These are phyloP conservation scores for Torymus auratus DNA, from an alignment of 2,888 invertebrate genomes.

Conservation along the genomic window DNA sequence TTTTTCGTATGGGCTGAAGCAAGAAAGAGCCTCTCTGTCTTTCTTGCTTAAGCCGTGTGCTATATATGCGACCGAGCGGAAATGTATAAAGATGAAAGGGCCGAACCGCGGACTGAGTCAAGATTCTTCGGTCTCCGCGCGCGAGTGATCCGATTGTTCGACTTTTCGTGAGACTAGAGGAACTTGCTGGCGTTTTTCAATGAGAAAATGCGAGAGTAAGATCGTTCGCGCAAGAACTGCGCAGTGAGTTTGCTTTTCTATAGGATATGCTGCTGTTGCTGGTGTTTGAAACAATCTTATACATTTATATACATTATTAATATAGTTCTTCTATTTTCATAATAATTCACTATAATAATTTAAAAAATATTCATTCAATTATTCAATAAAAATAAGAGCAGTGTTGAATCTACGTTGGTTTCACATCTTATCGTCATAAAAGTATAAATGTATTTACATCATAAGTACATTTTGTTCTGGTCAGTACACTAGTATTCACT, in stretches of 20 bases:
- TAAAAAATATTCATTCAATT: too few species aligned
- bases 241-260: too few species aligned
- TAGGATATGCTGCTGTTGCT: background rate
- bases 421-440: too few species aligned
- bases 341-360: too few species aligned
- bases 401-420: too few species aligned
- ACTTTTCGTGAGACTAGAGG: conserved; percentile 2
- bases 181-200: background rate
- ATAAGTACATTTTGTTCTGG: too few species aligned
- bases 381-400: too few species aligned
- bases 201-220: conserved; percentile 15
- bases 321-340: too few species aligned
- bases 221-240: background rate
- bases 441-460: too few species aligned
- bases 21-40: background rate
- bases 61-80: conserved; percentile 43
- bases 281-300: conserved; percentile 11
- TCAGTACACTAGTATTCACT: too few species aligned
- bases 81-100: conserved; percentile 44
- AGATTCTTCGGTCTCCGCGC: conserved; percentile 20
- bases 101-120: background rate
- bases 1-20: conserved; percentile 21
- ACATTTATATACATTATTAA: background rate
- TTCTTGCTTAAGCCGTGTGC: background rate
- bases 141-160: conserved; percentile 13